These are phyloP conservation scores for Coelopa pilipes DNA, from an alignment of 2,888 invertebrate species.

Conservation along the genomic window DNA sequence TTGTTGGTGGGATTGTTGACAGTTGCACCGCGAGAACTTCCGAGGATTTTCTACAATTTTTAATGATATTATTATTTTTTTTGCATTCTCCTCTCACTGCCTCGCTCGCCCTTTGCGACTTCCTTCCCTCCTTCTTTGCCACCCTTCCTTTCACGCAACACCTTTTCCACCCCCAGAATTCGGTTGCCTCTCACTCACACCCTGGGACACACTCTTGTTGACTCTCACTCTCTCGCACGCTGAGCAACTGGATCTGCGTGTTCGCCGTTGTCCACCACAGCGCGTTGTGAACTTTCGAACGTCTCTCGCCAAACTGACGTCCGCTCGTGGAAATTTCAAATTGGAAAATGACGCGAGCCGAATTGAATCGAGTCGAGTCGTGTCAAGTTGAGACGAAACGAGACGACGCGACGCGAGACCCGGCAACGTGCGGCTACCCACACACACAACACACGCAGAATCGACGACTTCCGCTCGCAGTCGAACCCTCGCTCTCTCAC, in stretches of 20 bases:
- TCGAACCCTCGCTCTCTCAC: constrained; percentile 13
- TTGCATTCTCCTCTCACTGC: constrained; percentile 7
- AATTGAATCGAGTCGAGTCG: too few species aligned
- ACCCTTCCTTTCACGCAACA: background rate
- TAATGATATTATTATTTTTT: background rate
- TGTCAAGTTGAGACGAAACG: constrained; percentile 32
- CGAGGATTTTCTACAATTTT: background rate
- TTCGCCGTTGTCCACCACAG: constrained; percentile 9
- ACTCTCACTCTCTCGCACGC: too few species aligned
- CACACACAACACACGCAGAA: constrained; percentile 39
- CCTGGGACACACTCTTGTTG: too few species aligned
- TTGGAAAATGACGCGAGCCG: constrained; percentile 32
- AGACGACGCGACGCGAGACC: constrained; percentile 4
- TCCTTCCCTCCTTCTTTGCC: too few species aligned
- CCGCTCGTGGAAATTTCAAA: constrained; percentile 36
- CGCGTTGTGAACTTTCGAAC: constrained; percentile 53
- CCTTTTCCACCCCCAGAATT: background rate
- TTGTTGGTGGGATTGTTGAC: background rate
- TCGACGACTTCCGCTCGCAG: constrained; percentile 25
- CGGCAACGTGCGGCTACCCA: constrained; percentile 32
- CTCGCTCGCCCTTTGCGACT: background rate
- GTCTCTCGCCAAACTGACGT: constrained; percentile 53
- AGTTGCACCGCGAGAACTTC: background rate
- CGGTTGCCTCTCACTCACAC: too few species aligned
- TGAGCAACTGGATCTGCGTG: background rate